Percentiles rank a stretch among this genome's conserved stretches.
These are phyloP conservation scores for Epinotia nisella DNA, from an alignment of 2,888 invertebrate species.

Conservation along the genomic window DNA sequence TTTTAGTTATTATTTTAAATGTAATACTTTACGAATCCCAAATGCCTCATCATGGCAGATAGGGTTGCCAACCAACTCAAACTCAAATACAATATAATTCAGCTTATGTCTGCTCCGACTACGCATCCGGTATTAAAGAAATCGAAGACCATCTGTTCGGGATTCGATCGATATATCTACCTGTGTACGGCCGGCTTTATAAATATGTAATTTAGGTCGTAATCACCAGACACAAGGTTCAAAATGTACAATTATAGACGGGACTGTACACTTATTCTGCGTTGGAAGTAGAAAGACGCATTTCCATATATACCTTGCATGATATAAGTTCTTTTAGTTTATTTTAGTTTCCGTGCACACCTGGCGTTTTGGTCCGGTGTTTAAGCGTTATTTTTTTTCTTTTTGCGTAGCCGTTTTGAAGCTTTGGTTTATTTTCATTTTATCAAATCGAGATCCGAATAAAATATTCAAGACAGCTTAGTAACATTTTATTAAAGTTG, in stretches of 20 bases:
- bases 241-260: background rate
- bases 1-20: no score
- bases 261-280: background rate
- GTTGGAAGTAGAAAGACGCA: conserved; percentile 6
- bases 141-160: conserved; percentile 48
- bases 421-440: conserved; percentile 50
- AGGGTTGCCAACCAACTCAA: background rate
- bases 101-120: background rate
- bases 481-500: background rate
- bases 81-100: conserved; percentile 9
- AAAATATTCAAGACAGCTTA: background rate
- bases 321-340: background rate
- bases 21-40: no score
- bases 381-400: conserved; percentile 47
- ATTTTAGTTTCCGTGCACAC: conserved; percentile 58
- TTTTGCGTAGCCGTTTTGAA: conserved; percentile 46
- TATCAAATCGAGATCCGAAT: background rate
- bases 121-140: conserved; percentile 35
- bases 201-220: no score
- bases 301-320: background rate
- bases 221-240: background rate
- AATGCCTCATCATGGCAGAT: background rate
- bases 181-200: background rate
- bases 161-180: conserved; percentile 17
- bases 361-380: conserved; percentile 72